Conservation (phyloP, 2,113 vertebrate genomes). For the Kryptolebias marmoratus region DNA sequence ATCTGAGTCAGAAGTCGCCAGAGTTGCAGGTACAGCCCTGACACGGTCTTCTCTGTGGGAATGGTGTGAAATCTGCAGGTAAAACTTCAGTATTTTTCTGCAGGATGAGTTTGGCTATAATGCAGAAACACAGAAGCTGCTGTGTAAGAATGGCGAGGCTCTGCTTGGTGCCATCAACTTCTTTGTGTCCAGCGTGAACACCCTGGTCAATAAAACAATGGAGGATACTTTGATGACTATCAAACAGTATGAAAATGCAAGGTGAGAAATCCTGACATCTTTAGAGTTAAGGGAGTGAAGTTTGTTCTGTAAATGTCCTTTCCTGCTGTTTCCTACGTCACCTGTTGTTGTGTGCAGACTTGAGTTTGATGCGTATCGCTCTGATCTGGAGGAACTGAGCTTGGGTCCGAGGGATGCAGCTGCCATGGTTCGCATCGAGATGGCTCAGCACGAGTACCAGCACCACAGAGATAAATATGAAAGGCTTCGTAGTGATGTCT, state of each 20-base stretch:
- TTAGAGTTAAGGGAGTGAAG: not conserved
- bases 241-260: constrained; percentile 93
- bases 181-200: constrained; percentile 97
- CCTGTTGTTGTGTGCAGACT: constrained; percentile 77
- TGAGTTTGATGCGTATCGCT: constrained; percentile 96
- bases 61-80: not conserved
- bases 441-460: constrained; percentile 92
- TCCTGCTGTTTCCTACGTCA: not conserved
- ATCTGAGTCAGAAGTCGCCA: constrained; percentile 98
- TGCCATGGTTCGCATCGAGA: constrained; percentile 88
- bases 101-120: constrained; percentile 99
- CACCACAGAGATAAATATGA: constrained; percentile 94
- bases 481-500: constrained; percentile 91
- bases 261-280: constrained; percentile 71
- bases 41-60: not conserved
- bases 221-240: constrained; percentile 96
- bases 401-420: constrained; percentile 89
- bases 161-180: constrained; percentile 94
- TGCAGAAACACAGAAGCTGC: constrained; percentile 94
- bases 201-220: constrained; percentile 97
- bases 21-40: constrained; percentile 88
- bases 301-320: not conserved
- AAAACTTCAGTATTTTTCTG: constrained; percentile 13
- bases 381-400: constrained; percentile 95
- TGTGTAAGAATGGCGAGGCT: constrained; percentile 96